Conservation (phyloP, 2,888 invertebrate genomes). For the Catocala fraxini region DNA sequence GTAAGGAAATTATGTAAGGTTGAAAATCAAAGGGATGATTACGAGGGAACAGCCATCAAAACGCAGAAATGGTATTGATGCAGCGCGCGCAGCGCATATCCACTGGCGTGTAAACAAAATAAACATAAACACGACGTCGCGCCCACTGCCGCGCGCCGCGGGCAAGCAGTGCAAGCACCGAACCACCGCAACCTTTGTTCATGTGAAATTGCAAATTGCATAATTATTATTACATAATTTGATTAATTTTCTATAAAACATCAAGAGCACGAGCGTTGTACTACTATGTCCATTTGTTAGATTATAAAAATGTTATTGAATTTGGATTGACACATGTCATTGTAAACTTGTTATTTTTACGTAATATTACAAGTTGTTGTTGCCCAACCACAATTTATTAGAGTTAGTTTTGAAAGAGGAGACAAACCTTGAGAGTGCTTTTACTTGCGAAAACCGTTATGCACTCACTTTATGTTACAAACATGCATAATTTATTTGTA, state of each 20-base stretch:
- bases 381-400: neutral
- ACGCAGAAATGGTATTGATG: conserved; percentile 16
- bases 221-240: conserved; percentile 44
- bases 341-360: conserved; percentile 34
- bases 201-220: conserved; percentile 43
- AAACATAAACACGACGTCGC: conserved; percentile 45
- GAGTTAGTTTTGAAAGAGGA: neutral
- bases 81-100: conserved; percentile 33
- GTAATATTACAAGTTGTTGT: conserved; percentile 25
- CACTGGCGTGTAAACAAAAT: conserved; percentile 47
- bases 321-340: conserved; percentile 28
- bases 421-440: neutral
- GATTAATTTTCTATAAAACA: conserved; percentile 16
- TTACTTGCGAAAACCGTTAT: neutral
- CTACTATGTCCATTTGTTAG: neutral
- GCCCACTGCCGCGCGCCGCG: conserved; percentile 13
- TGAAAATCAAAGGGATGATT: conserved; percentile 57
- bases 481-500: too few species aligned
- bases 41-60: conserved; percentile 28
- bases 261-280: neutral
- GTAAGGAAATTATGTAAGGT: conserved; percentile 76
- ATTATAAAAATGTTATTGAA: neutral
- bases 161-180: conserved; percentile 13
- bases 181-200: conserved; percentile 34
- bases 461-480: too few species aligned